A percentile compares a stretch with the other conserved stretches of the same genome.
Evolutionary conservation across 2,888 invertebrate genomes (phyloP).

Genomic region (Ochlodes sylvanus): DNA sequence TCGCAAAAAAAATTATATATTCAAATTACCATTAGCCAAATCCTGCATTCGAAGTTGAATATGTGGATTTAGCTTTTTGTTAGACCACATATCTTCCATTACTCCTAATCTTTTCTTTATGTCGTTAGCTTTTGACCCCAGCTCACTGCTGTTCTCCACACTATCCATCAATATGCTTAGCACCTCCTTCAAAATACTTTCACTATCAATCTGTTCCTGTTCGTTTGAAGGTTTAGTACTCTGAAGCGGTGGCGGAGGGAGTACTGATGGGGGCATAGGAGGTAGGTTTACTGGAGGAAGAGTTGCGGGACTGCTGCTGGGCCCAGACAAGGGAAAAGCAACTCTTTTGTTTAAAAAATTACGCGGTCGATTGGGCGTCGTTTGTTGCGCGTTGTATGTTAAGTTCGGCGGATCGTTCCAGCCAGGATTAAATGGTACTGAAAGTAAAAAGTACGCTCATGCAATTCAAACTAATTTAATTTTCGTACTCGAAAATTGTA

Average conservation of each 20-base stretch:
- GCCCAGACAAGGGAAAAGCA: conserved; percentile 75
- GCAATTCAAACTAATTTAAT: not conserved
- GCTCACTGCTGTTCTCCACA: conserved; percentile 66
- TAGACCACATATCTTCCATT: conserved; percentile 85
- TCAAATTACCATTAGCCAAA: conserved; percentile 79
- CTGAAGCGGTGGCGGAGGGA: conserved; percentile 42
- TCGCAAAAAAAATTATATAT: not conserved
- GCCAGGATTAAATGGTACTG: conserved; percentile 79
- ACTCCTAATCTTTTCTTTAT: conserved; percentile 80
- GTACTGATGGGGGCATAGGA: conserved; percentile 56
- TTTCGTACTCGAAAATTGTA: not conserved
- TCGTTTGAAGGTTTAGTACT: conserved; percentile 35
- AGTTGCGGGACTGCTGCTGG: conserved; percentile 49
- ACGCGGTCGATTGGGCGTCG: conserved; percentile 71
- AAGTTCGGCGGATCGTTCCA: conserved; percentile 86
- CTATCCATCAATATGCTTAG: conserved; percentile 62
- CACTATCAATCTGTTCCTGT: conserved; percentile 57
- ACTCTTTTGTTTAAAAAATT: conserved; percentile 83
- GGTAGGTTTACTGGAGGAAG: conserved; percentile 56
- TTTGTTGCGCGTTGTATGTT: conserved; percentile 71
- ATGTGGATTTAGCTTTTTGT: conserved; percentile 78
- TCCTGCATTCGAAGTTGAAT: conserved; percentile 79
- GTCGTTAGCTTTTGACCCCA: conserved; percentile 77
- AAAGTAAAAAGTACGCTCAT: conserved; percentile 41
- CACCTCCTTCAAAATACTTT: conserved; percentile 63